A percentile compares a stretch with the other conserved stretches of the same genome.
Evolutionary conservation across 2,888 invertebrate genomes (phyloP).

Genomic region (Masnerella sp.): DNA sequence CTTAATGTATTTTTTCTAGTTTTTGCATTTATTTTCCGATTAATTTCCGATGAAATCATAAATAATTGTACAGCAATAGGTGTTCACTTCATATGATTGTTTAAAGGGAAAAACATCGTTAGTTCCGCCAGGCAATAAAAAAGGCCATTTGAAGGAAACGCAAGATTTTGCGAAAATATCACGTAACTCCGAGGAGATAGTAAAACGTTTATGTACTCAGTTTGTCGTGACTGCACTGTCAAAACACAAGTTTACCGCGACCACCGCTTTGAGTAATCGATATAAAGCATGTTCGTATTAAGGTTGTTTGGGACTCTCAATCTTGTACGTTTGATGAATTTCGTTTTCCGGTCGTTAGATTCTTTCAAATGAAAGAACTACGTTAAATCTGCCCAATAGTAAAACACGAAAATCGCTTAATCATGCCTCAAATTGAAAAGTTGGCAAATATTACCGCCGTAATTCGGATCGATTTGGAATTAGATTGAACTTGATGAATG

Average conservation of each 20-base stretch:
- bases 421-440: too few species aligned
- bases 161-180: constrained; percentile 51
- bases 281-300: constrained; percentile 68
- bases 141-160: constrained; percentile 16
- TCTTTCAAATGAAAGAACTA: too few species aligned
- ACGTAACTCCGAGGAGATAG: constrained; percentile 59
- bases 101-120: constrained; percentile 15
- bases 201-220: constrained; percentile 72
- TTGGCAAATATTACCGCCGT: too few species aligned
- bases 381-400: too few species aligned
- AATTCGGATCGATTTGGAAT: too few species aligned
- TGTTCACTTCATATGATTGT: constrained; percentile 6
- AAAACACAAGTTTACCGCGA: constrained; percentile 80
- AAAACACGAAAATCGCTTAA: too few species aligned
- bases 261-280: constrained; percentile 79
- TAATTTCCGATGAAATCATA: too few species aligned
- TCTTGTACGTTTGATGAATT: background rate
- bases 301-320: constrained; percentile 5
- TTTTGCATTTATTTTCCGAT: too few species aligned
- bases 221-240: constrained; percentile 79
- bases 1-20: too few species aligned
- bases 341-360: too few species aligned
- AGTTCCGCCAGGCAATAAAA: constrained; percentile 22
- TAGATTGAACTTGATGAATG: too few species aligned
- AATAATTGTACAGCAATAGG: constrained; percentile 7